Evolutionary conservation across 2,113 vertebrate genomes (phyloP).

Genomic region (Aplodontia rufa): DNA sequence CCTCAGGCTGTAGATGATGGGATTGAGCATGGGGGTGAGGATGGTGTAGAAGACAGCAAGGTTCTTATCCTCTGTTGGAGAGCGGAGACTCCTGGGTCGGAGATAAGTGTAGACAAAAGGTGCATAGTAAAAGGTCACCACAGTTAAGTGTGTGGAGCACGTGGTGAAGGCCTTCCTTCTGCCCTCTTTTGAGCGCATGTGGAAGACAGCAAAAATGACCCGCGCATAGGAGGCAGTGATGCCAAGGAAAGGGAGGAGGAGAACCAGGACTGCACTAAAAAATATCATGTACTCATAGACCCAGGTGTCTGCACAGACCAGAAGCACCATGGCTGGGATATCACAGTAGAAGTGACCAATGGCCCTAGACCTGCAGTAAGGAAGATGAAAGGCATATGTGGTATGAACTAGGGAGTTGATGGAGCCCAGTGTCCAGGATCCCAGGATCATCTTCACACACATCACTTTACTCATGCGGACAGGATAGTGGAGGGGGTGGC

Average conservation of each 20-base stretch:
- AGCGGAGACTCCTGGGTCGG: not conserved
- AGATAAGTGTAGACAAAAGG: conserved; percentile 48
- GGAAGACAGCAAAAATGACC: not conserved
- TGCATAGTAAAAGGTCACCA: conserved; percentile 29
- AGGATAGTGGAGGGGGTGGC: conserved; percentile 60
- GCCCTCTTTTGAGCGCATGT: not conserved
- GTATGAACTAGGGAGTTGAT: conserved; percentile 26
- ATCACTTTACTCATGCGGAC: not conserved
- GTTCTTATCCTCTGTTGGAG: conserved; percentile 1
- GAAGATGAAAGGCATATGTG: conserved; percentile 22
- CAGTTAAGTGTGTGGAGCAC: conserved; percentile 27
- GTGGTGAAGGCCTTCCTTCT: not conserved
- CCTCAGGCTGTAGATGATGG: too few species aligned
- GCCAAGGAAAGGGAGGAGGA: conserved; percentile 20
- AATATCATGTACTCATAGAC: conserved; percentile 31
- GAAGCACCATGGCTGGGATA: conserved; percentile 29
- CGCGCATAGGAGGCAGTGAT: not conserved
- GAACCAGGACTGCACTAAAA: not conserved
- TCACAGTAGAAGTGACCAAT: conserved; percentile 46
- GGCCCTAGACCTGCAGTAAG: not conserved
- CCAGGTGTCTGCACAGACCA: conserved; percentile 31
- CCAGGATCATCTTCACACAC: conserved; percentile 9
- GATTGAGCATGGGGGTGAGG: too few species aligned
- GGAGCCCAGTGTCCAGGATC: conserved; percentile 30
- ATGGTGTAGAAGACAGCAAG: conserved; percentile 47